Base-by-base conservation (phyloP, 2,888 invertebrate species). In the Homarus gammarus region DNA sequence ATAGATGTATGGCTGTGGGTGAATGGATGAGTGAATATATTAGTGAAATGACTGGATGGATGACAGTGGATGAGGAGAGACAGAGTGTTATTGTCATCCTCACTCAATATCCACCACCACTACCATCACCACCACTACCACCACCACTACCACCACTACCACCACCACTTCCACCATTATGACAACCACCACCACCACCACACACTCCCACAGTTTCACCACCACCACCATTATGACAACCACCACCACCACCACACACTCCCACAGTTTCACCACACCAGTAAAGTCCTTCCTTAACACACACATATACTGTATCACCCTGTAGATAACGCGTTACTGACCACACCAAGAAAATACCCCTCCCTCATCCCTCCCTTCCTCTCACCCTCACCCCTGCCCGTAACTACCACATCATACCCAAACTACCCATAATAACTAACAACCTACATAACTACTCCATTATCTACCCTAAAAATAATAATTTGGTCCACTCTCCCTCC, bases 381-480 rank as follows among this genome's bases (percentile, higher is more conserved):
- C 3, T 27, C 64, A 27, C 27, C 27, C 75, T n/a, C 18, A 10
- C 33, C 51, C 61, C 61, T 5, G n/a, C n/a, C 33, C 61, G n/a
- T n/a, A n/a, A n/a, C n/a, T n/a, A n/a, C n/a, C n/a, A n/a, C n/a
- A n/a, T 36, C 79, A 12, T 38, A 36, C 56, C 79, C 61, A 40
- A 40, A 75, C 75, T 49, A 12, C 64, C n/a, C 3, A 10, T 22
- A 3, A 27, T 6, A 27, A n/a, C 27, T 27, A 27, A 64, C 64
- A 64, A 64, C 27, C 64, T 64, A 64, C 75, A n/a, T 8, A 75
- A 27, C 49, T 8, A 12, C 40, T 22, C 44, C 12, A 10, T 38
- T 73, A n/a, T 73, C 73, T 40, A 36, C 38, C 73, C 22, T 70
- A 31, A 15, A n/a, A n/a, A n/a, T n/a, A n/a, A n/a, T n/a, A n/a